Evolutionary conservation across 2,888 invertebrate species (phyloP), one percentile per base, ranked within the genome.

Genomic region (Pyrgus malvae): DNA sequence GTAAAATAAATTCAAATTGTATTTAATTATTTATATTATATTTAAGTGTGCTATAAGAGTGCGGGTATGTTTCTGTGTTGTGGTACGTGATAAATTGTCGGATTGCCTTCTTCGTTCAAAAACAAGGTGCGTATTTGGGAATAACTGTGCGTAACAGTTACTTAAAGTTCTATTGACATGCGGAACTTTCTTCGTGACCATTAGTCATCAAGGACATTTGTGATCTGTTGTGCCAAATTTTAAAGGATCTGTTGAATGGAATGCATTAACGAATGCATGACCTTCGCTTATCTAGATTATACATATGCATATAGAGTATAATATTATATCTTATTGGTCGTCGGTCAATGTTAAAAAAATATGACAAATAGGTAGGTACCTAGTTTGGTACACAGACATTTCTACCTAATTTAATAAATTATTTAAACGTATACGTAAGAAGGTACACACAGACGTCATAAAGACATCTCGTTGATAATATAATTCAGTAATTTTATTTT

Each of bases 181-280:
- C 64, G 65, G 68, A 70, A 80, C 82, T 86, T 84, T 87, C 80
- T 81, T 82, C 70, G 75, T 70, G 68, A 71, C 69, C 68, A 66
- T 82, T 80, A 82, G 76, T 83, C 78, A 83, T 74, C 80, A 85
- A 86, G 85, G 85, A 75, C 78, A 75, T 42, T 21, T 9, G 8
- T 55, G 58, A 64, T 57, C 46, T 60, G 2, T 55, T 60, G 41
- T 56, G 55, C 42, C 29, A 54, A 25, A 57, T 40, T 17, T 31
- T 25, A 25, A 29, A 5, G 19, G 23, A 42, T 42, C 21, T 17
- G 27, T 27, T 2, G 7, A 11, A 11, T 33, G 21, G 14, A 23
- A 2, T 7, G 12, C 4, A 2, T 8, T 27, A 9, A n/a, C n/a
- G n/a, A n/a, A n/a, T n/a, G n/a, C n/a, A n/a, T n/a, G n/a, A n/a